A percentile compares a stretch with the other conserved stretches of the same genome.
These are phyloP conservation scores for Xenops minutus DNA, from an alignment of 2,797 vertebrate genomes.

Conservation along the genomic window DNA sequence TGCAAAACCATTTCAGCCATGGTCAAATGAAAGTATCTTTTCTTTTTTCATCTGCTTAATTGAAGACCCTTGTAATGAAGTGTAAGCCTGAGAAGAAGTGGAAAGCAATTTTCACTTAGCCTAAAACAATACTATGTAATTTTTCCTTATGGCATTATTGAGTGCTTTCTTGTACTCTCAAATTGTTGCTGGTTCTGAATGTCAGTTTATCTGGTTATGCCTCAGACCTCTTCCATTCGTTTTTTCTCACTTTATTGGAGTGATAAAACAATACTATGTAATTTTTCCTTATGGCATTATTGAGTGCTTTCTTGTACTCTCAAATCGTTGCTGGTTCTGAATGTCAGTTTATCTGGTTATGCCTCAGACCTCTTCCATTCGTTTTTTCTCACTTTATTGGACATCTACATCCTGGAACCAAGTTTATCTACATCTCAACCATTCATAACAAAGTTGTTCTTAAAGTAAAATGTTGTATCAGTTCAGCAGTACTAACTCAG, in stretches of 20 bases:
- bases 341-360: not conserved
- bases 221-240: not conserved
- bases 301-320: not conserved
- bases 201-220: not conserved
- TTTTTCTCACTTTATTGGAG: not conserved
- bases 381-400: slow-evolving; percentile 1
- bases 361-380: not conserved
- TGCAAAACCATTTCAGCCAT: not conserved
- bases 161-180: not conserved
- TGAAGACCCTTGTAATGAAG: not conserved
- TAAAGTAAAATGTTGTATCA: not conserved
- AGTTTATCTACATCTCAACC: not conserved
- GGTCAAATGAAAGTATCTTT: not conserved
- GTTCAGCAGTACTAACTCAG: not conserved
- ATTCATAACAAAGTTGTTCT: not conserved
- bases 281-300: not conserved
- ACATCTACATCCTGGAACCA: not conserved
- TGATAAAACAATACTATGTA: not conserved
- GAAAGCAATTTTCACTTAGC: not conserved
- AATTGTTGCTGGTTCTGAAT: not conserved
- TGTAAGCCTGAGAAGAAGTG: not conserved
- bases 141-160: not conserved
- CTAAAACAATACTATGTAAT: not conserved
- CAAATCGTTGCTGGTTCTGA: not conserved
- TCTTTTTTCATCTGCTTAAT: not conserved